Evolutionary conservation across 2,888 invertebrate genomes (phyloP).

Genomic region (Strigamia transsilvanica): DNA sequence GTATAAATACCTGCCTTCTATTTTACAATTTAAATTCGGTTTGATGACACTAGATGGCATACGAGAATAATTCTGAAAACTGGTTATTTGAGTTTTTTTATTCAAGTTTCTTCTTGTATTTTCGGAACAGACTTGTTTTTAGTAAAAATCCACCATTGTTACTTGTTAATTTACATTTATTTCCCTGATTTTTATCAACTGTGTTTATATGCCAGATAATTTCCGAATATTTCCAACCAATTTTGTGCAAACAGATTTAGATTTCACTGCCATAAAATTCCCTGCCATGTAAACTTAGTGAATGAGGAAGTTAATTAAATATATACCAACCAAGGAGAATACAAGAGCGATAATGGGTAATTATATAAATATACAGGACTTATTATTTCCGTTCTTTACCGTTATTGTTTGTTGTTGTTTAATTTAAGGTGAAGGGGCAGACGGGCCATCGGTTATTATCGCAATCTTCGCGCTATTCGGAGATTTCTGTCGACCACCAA

Average conservation of each 20-base stretch:
- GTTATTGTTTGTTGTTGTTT: not conserved
- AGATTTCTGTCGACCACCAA: too few relatives aligned
- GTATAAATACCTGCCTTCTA: too few relatives aligned
- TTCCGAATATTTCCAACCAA: too few relatives aligned
- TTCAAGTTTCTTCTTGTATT: not conserved
- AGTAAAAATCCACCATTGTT: too few relatives aligned
- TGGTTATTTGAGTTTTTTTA: not conserved
- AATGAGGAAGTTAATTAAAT: slow-evolving; percentile 23
- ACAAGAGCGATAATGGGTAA: slow-evolving; percentile 20
- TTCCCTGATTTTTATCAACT: not conserved
- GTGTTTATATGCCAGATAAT: too few relatives aligned
- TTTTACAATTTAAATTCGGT: slow-evolving; percentile 3
- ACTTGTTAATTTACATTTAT: too few relatives aligned
- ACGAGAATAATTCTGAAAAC: not conserved
- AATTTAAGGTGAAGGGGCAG: too few relatives aligned
- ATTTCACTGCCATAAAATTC: too few relatives aligned
- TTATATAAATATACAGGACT: slow-evolving; percentile 22
- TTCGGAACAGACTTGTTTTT: not conserved
- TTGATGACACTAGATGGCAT: slow-evolving; percentile 26
- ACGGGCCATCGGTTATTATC: too few relatives aligned
- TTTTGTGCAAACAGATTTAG: too few relatives aligned
- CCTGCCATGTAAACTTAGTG: too few relatives aligned
- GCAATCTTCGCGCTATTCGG: too few relatives aligned
- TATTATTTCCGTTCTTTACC: slow-evolving; percentile 1
- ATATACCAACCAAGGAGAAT: not conserved